Evolutionary conservation across 1,140 invertebrate genomes (phyloP).

Genomic region (Asobara japonica): DNA sequence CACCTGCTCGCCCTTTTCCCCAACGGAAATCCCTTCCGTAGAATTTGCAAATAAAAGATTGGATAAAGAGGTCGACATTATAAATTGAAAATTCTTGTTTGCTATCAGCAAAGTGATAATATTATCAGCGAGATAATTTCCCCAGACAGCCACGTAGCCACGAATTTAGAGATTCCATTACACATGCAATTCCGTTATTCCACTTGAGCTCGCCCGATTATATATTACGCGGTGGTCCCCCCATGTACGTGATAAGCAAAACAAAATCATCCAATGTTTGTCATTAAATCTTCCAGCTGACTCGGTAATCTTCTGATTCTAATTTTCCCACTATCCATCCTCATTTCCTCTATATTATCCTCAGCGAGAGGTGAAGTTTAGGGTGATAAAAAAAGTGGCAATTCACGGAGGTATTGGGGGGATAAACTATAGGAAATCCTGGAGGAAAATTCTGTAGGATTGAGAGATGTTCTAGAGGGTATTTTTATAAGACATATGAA

Average conservation of each 20-base stretch:
- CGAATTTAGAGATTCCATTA: constrained; percentile 1
- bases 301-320: not conserved
- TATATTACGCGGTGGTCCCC: not conserved
- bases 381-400: no score
- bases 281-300: not conserved
- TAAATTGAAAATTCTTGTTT: not conserved
- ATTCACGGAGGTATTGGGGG: no score
- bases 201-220: not conserved
- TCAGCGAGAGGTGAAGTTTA: no score
- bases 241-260: constrained; percentile 6
- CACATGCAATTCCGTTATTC: not conserved
- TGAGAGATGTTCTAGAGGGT: no score
- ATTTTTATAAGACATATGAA: no score
- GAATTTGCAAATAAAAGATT: no score
- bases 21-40: no score
- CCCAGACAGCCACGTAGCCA: not conserved
- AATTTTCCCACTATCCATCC: not conserved
- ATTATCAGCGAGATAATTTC: not conserved
- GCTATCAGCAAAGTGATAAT: not conserved
- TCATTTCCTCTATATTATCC: not conserved
- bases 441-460: no score
- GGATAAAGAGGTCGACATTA: no score
- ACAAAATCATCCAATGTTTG: not conserved
- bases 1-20: no score
- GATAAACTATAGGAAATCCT: no score